phyloP scores from a whole-genome alignment of 2,888 invertebrate genomes.

The Notocelia uddmanniana region DNA sequence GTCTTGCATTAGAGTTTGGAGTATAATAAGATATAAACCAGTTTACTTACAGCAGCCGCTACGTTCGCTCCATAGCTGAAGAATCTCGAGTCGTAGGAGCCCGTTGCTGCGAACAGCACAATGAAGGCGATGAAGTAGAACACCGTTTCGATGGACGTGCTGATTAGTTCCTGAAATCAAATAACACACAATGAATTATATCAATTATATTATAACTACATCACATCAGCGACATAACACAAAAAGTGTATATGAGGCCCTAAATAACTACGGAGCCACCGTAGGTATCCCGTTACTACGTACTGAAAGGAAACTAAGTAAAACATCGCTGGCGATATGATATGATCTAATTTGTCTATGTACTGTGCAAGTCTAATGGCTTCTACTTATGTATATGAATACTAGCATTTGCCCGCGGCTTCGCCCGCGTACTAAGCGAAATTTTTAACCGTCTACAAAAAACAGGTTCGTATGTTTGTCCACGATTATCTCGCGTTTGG shows the following conservation, averaged over 20 bases:
- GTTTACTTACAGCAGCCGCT: slow-evolving; percentile 91
- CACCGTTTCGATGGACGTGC: slow-evolving; percentile 89
- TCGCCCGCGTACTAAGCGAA: too few species aligned
- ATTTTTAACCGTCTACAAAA: too few species aligned
- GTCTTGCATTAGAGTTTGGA: too few species aligned
- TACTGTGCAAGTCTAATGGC: too few species aligned
- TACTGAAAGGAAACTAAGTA: too few species aligned
- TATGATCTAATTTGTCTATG: too few species aligned
- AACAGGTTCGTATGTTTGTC: too few species aligned
- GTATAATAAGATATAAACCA: too few species aligned
- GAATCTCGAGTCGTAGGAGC: slow-evolving; percentile 59
- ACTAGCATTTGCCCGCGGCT: too few species aligned
- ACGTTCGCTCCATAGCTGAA: slow-evolving; percentile 85
- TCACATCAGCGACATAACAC: background rate
- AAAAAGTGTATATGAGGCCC: background rate
- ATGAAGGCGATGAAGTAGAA: slow-evolving; percentile 93
- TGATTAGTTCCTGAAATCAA: slow-evolving; percentile 91
- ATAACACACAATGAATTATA: slow-evolving; percentile 1
- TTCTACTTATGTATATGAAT: background rate
- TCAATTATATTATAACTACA: background rate
- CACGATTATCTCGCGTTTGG: too few species aligned
- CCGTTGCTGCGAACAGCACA: slow-evolving; percentile 89
- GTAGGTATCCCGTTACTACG: too few species aligned
- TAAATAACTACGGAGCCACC: background rate
- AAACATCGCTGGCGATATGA: too few species aligned